These are phyloP conservation scores for Euphonia xanthogaster DNA, from an alignment of 2,797 vertebrate genomes.

Conservation along the genomic window DNA sequence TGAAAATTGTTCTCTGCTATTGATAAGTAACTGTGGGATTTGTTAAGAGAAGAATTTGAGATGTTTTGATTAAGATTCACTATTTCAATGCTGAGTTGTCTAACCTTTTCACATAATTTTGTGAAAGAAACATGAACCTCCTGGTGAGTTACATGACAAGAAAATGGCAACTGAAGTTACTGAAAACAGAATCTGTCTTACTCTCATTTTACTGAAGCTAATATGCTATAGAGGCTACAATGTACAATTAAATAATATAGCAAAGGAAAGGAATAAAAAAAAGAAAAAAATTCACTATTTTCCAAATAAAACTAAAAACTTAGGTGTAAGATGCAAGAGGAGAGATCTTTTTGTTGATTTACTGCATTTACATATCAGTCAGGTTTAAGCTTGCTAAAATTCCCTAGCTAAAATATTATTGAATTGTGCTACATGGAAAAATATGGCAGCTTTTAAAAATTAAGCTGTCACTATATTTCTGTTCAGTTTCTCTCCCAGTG, in stretches of 20 bases:
- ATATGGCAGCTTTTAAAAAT: conserved; percentile 46
- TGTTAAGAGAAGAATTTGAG: not conserved
- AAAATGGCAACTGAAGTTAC: not conserved
- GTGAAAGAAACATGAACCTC: not conserved
- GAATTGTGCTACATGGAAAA: conserved; percentile 15
- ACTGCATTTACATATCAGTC: conserved; percentile 33
- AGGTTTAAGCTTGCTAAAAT: conserved; percentile 8
- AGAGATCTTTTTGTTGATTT: not conserved
- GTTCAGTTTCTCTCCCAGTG: conserved; percentile 13
- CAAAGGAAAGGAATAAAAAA: not conserved
- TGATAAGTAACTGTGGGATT: not conserved
- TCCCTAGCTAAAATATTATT: conserved; percentile 23
- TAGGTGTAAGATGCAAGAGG: not conserved
- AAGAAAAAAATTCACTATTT: not conserved
- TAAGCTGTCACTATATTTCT: conserved; percentile 48
- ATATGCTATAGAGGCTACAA: not conserved
- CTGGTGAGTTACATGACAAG: not conserved
- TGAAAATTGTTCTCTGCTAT: not conserved
- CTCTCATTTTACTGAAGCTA: conserved; percentile 5
- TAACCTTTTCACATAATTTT: not conserved
- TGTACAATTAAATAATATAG: not conserved
- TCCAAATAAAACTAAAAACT: not conserved
- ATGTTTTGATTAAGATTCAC: not conserved
- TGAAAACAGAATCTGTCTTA: not conserved
- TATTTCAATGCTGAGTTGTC: not conserved